These are phyloP conservation scores for Alligator sinensis DNA, from an alignment of 2,113 vertebrate genomes.

Conservation along the genomic window DNA sequence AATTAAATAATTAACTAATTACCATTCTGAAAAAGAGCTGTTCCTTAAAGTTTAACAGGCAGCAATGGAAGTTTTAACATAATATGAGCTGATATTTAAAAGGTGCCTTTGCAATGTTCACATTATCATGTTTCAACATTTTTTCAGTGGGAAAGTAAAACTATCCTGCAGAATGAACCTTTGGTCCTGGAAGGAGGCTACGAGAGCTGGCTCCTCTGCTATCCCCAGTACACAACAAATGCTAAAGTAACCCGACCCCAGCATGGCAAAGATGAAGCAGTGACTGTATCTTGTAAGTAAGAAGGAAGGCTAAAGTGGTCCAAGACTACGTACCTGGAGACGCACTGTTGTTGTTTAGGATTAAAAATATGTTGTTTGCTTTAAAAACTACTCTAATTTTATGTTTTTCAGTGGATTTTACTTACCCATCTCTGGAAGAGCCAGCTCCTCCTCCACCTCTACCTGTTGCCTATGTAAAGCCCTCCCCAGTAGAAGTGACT, in stretches of 20 bases:
- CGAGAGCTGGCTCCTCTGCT: conserved; percentile 97
- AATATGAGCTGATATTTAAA: neutral
- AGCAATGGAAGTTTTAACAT: neutral
- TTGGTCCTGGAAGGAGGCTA: conserved; percentile 96
- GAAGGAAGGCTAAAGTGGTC: neutral
- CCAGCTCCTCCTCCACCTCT: conserved; percentile 74
- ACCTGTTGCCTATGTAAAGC: conserved; percentile 65
- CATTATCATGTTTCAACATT: conserved; percentile 6
- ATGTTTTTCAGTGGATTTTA: conserved; percentile 90
- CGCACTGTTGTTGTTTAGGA: neutral
- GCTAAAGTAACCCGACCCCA: conserved; percentile 90
- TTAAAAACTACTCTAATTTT: conserved; percentile 15
- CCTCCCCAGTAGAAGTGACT: conserved; percentile 68
- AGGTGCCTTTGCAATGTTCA: neutral
- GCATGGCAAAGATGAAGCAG: conserved; percentile 76
- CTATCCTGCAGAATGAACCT: conserved; percentile 90
- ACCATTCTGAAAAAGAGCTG: neutral
- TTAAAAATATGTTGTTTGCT: neutral
- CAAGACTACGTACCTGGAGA: neutral
- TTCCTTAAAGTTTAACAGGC: neutral
- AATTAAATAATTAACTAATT: neutral
- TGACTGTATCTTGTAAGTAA: conserved; percentile 91
- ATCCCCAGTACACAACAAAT: conserved; percentile 95
- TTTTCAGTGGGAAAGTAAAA: conserved; percentile 94
- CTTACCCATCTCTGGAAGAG: conserved; percentile 94